A percentile compares a stretch with the other conserved stretches of the same genome.
Conservation (phyloP, 2,113 vertebrate species). For the Salvelinus namaycush region DNA sequence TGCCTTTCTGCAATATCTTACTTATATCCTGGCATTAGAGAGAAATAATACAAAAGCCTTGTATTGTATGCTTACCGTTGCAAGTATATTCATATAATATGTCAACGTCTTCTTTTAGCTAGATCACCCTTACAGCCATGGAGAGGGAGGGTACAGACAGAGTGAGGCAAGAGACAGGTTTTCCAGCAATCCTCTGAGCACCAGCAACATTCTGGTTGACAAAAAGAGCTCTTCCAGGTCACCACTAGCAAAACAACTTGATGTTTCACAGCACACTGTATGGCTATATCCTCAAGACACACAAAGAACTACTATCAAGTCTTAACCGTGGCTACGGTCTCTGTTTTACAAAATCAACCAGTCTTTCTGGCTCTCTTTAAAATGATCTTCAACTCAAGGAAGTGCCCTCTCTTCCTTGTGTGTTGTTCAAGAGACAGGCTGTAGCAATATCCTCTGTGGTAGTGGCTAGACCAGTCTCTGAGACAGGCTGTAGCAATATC, state of each 20-base stretch:
- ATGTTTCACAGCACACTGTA: slow-evolving; percentile 17
- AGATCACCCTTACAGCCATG: slow-evolving; percentile 32
- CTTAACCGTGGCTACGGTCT: not conserved
- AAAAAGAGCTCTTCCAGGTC: slow-evolving; percentile 13
- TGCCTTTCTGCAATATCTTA: too few species aligned
- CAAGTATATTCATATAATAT: not conserved
- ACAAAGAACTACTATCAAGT: not conserved
- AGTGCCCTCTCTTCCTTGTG: slow-evolving; percentile 40
- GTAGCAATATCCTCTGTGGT: slow-evolving; percentile 23
- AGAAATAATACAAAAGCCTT: not conserved
- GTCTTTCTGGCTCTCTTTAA: not conserved
- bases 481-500: slow-evolving; percentile 20
- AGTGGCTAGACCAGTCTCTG: slow-evolving; percentile 4
- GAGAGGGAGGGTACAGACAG: slow-evolving; percentile 30
- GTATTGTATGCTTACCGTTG: not conserved
- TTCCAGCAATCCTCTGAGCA: slow-evolving; percentile 47
- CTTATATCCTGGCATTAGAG: not conserved
- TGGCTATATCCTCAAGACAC: slow-evolving; percentile 4
- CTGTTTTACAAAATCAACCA: not conserved
- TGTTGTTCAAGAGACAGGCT: slow-evolving; percentile 34
- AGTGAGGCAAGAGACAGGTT: slow-evolving; percentile 24
- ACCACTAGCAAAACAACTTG: slow-evolving; percentile 4
- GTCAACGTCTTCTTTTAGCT: slow-evolving; percentile 9
- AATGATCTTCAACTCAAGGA: slow-evolving; percentile 55
- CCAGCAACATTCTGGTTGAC: slow-evolving; percentile 41